These are phyloP conservation scores for Mesocricetus auratus DNA, from an alignment of 2,113 vertebrate species.

Conservation along the genomic window DNA sequence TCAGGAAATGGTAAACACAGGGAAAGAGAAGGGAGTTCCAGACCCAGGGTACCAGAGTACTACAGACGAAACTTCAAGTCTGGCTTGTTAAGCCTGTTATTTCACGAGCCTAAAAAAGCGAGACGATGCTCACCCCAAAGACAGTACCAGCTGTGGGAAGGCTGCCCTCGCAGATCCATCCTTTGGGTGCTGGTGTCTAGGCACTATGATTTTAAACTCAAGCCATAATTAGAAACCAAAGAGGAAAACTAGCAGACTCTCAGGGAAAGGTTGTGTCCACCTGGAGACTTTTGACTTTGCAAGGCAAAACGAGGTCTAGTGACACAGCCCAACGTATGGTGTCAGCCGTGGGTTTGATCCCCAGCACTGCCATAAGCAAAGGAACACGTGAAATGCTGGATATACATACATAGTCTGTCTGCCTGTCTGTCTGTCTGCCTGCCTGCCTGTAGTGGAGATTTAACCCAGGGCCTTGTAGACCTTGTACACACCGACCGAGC, in stretches of 20 bases:
- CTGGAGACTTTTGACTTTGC: slow-evolving; percentile 12
- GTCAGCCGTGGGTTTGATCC: background rate
- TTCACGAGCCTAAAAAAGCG: slow-evolving; percentile 56
- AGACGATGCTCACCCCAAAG: slow-evolving; percentile 37
- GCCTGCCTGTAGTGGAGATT: background rate
- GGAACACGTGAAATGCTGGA: background rate
- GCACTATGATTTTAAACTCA: slow-evolving; percentile 16
- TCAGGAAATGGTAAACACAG: slow-evolving; percentile 69
- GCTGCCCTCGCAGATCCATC: background rate
- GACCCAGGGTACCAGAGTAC: slow-evolving; percentile 57
- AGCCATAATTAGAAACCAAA: slow-evolving; percentile 51
- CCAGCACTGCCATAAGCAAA: background rate
- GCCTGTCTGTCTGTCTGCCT: background rate
- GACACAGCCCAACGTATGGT: background rate
- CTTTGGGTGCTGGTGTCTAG: background rate
- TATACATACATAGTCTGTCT: background rate
- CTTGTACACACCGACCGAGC: background rate
- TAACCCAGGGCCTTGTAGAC: background rate
- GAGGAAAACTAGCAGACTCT: slow-evolving; percentile 17
- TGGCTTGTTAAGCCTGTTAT: slow-evolving; percentile 69
- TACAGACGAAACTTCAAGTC: slow-evolving; percentile 60
- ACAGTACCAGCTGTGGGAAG: background rate
- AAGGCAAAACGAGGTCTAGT: background rate
- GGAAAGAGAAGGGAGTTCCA: slow-evolving; percentile 48
- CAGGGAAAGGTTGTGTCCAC: slow-evolving; percentile 28